Conservation (phyloP, 2,888 invertebrate species). For the Ceriagrion tenellum region DNA sequence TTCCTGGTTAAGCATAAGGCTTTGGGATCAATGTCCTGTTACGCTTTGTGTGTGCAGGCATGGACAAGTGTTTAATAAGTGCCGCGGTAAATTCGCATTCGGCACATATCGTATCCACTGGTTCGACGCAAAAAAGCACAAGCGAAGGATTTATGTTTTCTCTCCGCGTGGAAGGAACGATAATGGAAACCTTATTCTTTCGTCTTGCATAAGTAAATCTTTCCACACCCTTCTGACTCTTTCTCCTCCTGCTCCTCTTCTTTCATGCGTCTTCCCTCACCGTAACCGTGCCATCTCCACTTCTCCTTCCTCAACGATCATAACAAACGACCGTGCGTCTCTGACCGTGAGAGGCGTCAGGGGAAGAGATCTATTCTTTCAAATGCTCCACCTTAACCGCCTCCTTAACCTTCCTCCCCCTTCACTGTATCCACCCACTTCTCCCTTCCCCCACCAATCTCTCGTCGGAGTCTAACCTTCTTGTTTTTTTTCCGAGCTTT, state of each 20-base stretch:
- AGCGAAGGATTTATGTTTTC: too few relatives aligned
- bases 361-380: slow-evolving; percentile 6
- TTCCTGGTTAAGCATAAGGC: too few relatives aligned
- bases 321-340: background rate
- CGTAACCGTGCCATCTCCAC: background rate
- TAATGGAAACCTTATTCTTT: background rate
- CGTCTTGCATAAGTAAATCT: background rate
- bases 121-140: background rate
- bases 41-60: too few relatives aligned
- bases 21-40: too few relatives aligned
- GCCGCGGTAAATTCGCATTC: background rate
- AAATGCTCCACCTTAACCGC: background rate
- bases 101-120: background rate
- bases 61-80: background rate
- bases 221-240: background rate
- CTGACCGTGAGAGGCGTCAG: slow-evolving; percentile 25
- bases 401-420: background rate
- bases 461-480: background rate
- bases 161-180: background rate
- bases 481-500: background rate
- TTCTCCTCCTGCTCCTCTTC: background rate
- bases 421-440: background rate
- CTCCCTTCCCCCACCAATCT: background rate
- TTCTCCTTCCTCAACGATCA: background rate
- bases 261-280: background rate